phyloP scores from a whole-genome alignment of 1,140 invertebrate species.

The Frieseomelitta varia region DNA sequence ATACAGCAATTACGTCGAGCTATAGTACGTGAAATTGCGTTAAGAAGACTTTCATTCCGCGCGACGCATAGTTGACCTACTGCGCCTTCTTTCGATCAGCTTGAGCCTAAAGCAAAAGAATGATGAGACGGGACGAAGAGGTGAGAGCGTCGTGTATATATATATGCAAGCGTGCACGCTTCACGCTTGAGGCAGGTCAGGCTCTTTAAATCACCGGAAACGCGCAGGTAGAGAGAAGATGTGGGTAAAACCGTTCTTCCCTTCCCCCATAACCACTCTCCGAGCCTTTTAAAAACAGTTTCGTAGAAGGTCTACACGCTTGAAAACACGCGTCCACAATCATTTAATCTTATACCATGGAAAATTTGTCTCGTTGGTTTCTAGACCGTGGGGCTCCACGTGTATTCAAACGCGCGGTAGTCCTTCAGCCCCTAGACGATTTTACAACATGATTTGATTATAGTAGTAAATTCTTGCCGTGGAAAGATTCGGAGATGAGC shows the following conservation, averaged over 20 bases:
- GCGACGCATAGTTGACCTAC: slow-evolving; percentile 24
- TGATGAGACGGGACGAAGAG: not conserved
- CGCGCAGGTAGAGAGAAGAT: slow-evolving; percentile 51
- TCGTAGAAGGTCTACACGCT: not conserved
- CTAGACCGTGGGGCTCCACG: not conserved
- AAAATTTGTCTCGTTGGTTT: not conserved
- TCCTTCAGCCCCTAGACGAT: too few species aligned
- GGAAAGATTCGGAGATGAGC: not conserved
- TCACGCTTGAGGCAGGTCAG: slow-evolving; percentile 52
- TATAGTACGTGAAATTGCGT: slow-evolving; percentile 36
- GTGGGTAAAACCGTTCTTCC: slow-evolving; percentile 23
- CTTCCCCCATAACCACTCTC: not conserved
- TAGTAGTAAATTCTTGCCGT: not conserved
- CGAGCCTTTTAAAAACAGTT: slow-evolving; percentile 39
- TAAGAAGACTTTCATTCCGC: slow-evolving; percentile 43
- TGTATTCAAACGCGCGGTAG: not conserved
- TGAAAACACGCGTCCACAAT: not conserved
- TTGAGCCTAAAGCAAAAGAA: not conserved
- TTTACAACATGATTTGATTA: not conserved
- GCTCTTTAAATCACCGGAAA: slow-evolving; percentile 55
- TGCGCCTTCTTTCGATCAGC: slow-evolving; percentile 2
- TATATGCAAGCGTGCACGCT: slow-evolving; percentile 21
- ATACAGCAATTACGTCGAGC: slow-evolving; percentile 25
- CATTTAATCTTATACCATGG: not conserved
- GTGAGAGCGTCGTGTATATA: not conserved